These are phyloP conservation scores for Drosophila persimilis DNA, from an alignment of 1,140 invertebrate species.

Conservation along the genomic window DNA sequence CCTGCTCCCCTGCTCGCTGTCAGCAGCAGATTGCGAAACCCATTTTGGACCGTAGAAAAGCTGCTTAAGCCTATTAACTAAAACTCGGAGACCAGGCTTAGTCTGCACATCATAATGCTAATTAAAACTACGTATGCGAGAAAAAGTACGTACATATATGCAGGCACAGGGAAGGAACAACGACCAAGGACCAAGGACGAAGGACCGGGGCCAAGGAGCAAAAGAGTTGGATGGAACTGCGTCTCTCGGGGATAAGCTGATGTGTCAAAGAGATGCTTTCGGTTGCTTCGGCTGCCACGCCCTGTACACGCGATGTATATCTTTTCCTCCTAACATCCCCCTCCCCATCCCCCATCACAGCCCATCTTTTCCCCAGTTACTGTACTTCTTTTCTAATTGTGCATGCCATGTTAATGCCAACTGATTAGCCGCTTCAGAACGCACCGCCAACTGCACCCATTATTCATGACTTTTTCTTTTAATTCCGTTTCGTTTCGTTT, in stretches of 20 bases:
- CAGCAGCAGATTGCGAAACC: slow-evolving; percentile 28
- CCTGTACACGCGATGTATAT: neutral
- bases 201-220: neutral
- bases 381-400: slow-evolving; percentile 47
- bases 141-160: too few species aligned
- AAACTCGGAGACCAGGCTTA: slow-evolving; percentile 39
- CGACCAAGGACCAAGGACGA: neutral
- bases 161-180: neutral
- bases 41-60: slow-evolving; percentile 37
- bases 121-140: slow-evolving; percentile 38
- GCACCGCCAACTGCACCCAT: slow-evolving; percentile 64
- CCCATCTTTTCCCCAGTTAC: slow-evolving; percentile 7
- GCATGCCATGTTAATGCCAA: slow-evolving; percentile 58
- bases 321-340: slow-evolving; percentile 7
- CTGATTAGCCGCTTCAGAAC: slow-evolving; percentile 61
- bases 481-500: slow-evolving; percentile 30
- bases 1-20: slow-evolving; percentile 9
- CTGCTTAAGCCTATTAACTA: slow-evolving; percentile 53
- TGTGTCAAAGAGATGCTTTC: slow-evolving; percentile 1
- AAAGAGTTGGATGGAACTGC: slow-evolving; percentile 1
- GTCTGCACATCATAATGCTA: slow-evolving; percentile 52
- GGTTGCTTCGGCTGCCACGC: slow-evolving; percentile 1
- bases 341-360: neutral
- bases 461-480: slow-evolving; percentile 46
- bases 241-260: too few species aligned